Base-by-base conservation (phyloP, 2,797 vertebrate species). In the Philypnodon macrostomus region DNA sequence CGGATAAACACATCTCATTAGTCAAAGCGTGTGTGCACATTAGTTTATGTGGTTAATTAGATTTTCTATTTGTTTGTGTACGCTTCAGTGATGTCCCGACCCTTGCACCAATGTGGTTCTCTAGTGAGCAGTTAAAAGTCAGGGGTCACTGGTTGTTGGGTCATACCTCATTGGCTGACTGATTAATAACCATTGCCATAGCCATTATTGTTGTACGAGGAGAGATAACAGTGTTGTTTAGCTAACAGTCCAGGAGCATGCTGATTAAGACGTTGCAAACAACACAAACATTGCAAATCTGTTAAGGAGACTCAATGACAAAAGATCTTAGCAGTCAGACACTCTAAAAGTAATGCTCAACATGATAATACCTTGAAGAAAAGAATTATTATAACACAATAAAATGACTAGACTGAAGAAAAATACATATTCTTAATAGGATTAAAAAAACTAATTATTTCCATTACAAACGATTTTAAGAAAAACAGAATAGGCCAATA, bases 131-230 rank as follows among this genome's bases (percentile, higher is more conserved):
- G 9, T 60, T 67, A 47, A 51, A 23, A 17, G 70, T 68, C 49
- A 32, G 14, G 62, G 76, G 80, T 83, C 75, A 64, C 53, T n/a
- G 62, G 23, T 54, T 68, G 46, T 30, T 32, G 19, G 51, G 70
- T 75, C 61, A 53, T 60, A 40, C 56, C 75, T 80, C 77, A 80
- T 83, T 80, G 75, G 72, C 55, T 58, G 63, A 74, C 65, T 74
- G 82, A 86, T 81, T 79, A 70, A 87, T 76, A 42, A 63, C 33
- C 47, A 64, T 85, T 78, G n/a, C n/a, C n/a, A n/a, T n/a, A n/a
- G n/a, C n/a, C n/a, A 73, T 38, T 66, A 19, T 39, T 39, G 63
- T 51, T 52, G 63, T 64, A 58, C 53, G 49, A 50, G 29, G 4
- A 53, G 62, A 49, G 62, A 75, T 63, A 76, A 69, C 39, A 0